Conservation (phyloP, 1,140 invertebrate genomes). For the Colletes gigas region DNA sequence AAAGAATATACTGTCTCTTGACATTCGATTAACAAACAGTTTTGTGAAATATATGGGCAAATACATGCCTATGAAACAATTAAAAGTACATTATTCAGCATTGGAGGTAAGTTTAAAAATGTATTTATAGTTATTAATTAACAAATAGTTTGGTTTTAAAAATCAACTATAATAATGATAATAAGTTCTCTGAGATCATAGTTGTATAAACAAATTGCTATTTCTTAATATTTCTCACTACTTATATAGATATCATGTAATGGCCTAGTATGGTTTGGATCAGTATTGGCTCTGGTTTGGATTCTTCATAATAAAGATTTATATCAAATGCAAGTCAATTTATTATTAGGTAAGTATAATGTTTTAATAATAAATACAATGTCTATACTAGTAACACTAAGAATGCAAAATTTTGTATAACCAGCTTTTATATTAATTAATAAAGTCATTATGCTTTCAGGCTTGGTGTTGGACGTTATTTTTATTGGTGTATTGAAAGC, state of each 20-base stretch:
- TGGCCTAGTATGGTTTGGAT: conserved; percentile 92
- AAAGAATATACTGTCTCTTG: conserved; percentile 82
- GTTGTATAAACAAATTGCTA: no score
- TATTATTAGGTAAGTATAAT: conserved; percentile 87
- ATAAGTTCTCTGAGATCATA: no score
- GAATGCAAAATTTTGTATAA: neutral
- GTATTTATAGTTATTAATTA: neutral
- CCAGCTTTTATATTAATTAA: conserved; percentile 10
- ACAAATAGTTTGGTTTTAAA: conserved; percentile 12
- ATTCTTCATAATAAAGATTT: conserved; percentile 84
- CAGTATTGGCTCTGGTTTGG: conserved; percentile 88
- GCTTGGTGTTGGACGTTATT: conserved; percentile 93
- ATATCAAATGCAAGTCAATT: conserved; percentile 92
- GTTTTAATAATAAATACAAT: neutral
- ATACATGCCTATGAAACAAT: conserved; percentile 82
- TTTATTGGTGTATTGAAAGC: conserved; percentile 92
- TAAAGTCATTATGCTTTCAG: conserved; percentile 82
- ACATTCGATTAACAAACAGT: conserved; percentile 84
- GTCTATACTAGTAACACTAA: neutral
- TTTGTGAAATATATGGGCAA: conserved; percentile 84
- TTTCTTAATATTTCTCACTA: conserved; percentile 51
- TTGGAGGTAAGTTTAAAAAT: conserved; percentile 83
- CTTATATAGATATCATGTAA: conserved; percentile 90
- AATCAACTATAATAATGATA: neutral
- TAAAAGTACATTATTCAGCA: conserved; percentile 84